A percentile compares a stretch with the other conserved stretches of the same genome.
Evolutionary conservation across 2,888 invertebrate species (phyloP).

Genomic region (Melitaea athalia): DNA sequence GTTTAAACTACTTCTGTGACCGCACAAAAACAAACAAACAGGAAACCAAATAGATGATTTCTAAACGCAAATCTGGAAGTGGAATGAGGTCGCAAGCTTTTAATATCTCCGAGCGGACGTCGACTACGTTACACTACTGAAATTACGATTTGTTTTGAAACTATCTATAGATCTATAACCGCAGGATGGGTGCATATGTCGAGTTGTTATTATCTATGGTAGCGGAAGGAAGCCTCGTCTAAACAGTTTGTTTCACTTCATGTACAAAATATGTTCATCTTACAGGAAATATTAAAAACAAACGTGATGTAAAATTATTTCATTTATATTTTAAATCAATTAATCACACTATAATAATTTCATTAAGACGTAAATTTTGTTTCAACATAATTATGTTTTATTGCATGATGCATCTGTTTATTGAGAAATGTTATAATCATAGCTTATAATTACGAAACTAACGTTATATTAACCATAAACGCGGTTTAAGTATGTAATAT

Average conservation of each 20-base stretch:
- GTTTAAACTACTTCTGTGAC: not conserved
- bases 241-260: slow-evolving; percentile 14
- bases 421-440: not conserved
- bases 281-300: not conserved
- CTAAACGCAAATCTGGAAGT: slow-evolving; percentile 63
- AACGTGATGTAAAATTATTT: not conserved
- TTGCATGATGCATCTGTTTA: not conserved
- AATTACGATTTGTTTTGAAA: slow-evolving; percentile 29
- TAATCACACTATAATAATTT: no score
- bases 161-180: slow-evolving; percentile 15
- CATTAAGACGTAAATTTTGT: not conserved
- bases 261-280: not conserved
- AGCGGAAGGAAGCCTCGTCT: slow-evolving; percentile 20
- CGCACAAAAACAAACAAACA: not conserved
- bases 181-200: slow-evolving; percentile 10
- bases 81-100: slow-evolving; percentile 75
- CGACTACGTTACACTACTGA: slow-evolving; percentile 30
- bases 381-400: no score
- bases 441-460: not conserved
- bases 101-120: slow-evolving; percentile 67
- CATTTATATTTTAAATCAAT: not conserved
- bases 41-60: slow-evolving; percentile 52
- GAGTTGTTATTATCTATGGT: slow-evolving; percentile 4
- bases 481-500: not conserved
- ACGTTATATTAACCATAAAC: not conserved